Conservation (phyloP, 1,140 invertebrate genomes). For the Yoshiicerus persimilis region DNA sequence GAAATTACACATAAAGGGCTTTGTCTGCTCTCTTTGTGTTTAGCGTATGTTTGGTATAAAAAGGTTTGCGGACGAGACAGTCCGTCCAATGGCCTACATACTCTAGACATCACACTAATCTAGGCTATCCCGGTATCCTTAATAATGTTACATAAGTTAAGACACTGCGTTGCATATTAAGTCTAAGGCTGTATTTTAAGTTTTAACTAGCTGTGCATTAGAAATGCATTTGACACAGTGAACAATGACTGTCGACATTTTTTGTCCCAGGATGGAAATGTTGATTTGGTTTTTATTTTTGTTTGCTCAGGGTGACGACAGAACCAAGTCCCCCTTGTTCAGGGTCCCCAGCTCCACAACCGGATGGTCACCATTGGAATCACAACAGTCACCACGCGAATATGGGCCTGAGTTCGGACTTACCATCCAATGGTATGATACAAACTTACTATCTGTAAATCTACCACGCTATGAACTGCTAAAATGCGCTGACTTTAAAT, state of each 20-base stretch:
- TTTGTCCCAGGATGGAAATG: neutral
- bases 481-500: no score
- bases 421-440: conserved; percentile 34
- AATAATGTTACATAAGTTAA: neutral
- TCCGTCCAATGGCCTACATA: neutral
- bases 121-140: no score
- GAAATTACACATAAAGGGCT: neutral
- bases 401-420: conserved; percentile 47
- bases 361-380: conserved; percentile 35
- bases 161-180: neutral
- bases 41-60: neutral
- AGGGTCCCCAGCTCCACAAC: conserved; percentile 26
- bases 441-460: neutral
- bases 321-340: conserved; percentile 42
- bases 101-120: neutral
- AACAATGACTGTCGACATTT: neutral
- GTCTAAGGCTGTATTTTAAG: neutral
- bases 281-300: conserved; percentile 30
- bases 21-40: neutral
- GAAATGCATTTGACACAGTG: neutral
- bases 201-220: neutral
- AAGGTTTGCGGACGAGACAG: neutral
- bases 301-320: conserved; percentile 31
- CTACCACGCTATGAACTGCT: no score
- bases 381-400: conserved; percentile 24